Conservation (phyloP, 2,888 invertebrate genomes). For the Morpho achilles region DNA sequence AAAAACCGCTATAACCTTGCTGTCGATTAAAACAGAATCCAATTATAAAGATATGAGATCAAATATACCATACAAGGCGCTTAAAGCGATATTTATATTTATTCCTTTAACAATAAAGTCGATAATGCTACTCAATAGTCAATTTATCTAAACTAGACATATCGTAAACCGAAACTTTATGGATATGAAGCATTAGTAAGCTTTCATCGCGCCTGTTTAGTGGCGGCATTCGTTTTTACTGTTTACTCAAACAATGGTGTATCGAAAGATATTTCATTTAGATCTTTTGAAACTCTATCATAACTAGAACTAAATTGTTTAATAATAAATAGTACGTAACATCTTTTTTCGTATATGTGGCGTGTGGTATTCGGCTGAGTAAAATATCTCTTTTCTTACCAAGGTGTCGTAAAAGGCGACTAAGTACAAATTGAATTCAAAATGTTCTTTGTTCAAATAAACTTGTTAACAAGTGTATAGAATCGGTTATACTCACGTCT, state of each 20-base stretch:
- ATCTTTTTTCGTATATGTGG: too few species aligned
- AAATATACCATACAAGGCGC: slow-evolving; percentile 7
- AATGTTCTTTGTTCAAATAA: too few species aligned
- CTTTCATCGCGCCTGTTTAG: slow-evolving; percentile 37
- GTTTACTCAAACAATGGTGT: not conserved
- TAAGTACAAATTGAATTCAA: too few species aligned
- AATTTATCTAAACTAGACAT: slow-evolving; percentile 55
- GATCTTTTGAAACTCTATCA: not conserved
- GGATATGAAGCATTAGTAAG: slow-evolving; percentile 47
- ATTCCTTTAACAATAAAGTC: slow-evolving; percentile 26
- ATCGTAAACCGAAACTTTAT: slow-evolving; percentile 55
- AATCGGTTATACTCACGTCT: too few species aligned
- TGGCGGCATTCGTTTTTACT: slow-evolving; percentile 17
- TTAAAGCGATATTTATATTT: slow-evolving; percentile 1
- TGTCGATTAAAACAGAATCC: slow-evolving; percentile 9
- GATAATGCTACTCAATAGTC: slow-evolving; percentile 38
- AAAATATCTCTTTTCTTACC: too few species aligned
- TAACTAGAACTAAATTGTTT: too few species aligned
- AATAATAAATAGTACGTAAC: not conserved
- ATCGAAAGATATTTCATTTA: slow-evolving; percentile 12
- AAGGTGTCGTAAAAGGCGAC: too few species aligned
- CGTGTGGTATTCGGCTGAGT: too few species aligned
- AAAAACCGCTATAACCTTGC: not conserved
- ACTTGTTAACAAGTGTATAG: too few species aligned
- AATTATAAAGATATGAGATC: slow-evolving; percentile 6